Evolutionary conservation across 2,113 vertebrate species (phyloP).

Genomic region (Columbina picui): DNA sequence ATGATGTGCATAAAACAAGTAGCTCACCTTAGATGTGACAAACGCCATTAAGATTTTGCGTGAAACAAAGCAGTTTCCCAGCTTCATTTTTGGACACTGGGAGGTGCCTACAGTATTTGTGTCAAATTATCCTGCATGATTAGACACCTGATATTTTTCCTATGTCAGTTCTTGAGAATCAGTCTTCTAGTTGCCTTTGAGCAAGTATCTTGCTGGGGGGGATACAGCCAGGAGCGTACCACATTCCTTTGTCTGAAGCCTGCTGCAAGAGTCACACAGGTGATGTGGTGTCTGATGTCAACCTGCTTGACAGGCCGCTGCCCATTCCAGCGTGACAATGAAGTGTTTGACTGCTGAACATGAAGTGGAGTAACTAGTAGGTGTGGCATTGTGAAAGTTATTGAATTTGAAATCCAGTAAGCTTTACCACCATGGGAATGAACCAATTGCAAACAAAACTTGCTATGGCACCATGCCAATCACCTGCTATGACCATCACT

Average conservation of each 20-base stretch:
- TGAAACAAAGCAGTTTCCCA: neutral
- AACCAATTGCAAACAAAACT: constrained; percentile 11
- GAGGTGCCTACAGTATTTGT: neutral
- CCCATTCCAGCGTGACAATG: neutral
- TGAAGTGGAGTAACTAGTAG: neutral
- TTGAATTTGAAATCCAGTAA: neutral
- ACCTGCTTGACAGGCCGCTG: constrained; percentile 25
- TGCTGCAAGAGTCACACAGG: neutral
- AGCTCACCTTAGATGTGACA: neutral
- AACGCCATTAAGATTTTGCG: neutral
- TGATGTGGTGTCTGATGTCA: neutral
- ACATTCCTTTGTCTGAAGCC: neutral
- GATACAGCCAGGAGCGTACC: rapidly evolving
- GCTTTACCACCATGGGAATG: constrained; percentile 17
- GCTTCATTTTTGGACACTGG: neutral
- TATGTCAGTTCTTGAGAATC: neutral
- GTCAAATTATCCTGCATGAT: neutral
- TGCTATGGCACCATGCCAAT: neutral
- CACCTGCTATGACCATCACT: neutral
- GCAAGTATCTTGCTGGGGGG: neutral
- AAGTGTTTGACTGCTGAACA: constrained; percentile 21
- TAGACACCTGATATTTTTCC: neutral
- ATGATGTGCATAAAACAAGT: neutral
- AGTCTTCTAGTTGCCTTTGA: neutral
- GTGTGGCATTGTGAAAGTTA: constrained; percentile 3